Base-by-base conservation (phyloP, 2,888 invertebrate genomes). In the Trichogramma dendrolimi region DNA sequence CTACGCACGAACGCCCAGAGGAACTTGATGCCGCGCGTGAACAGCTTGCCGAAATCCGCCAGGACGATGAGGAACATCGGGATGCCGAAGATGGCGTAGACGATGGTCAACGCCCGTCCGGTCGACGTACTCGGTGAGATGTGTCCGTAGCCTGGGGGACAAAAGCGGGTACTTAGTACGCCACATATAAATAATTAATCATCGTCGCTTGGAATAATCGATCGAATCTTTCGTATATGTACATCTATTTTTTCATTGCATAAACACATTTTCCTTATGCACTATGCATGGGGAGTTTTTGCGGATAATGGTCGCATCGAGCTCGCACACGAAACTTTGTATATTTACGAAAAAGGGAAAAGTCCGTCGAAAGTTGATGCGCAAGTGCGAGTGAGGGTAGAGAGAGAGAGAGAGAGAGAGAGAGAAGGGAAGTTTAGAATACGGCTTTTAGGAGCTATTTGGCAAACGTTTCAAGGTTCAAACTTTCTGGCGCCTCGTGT, bases 21-120 rank as follows among this genome's bases (percentile, higher is more conserved):
- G 79, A 91, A 92, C 80, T 96, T 96, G 67, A 96, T 91, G 65
- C 87, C 86, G 67, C 94, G 84, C 0, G 96, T 96, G 75, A 98
- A 91, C 10, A 79, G 63, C 82, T 94, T 96, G 68, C 97, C 97
- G 75, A 97, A 91, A 81, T 96, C 96, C 47, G 96, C 94, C 68
- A 99, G 80, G 11, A 96, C 88, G 61, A 98, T 92, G 69, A 98
- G 83, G 80, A 98, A 96, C 72, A 98, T 84, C 0, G 98, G 98
- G 72, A 98, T 97, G 8, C 98, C 98, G 67, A 98, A 87, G 65
- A 94, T 87, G 41, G 98, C 94, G 78, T 99, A 99, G 40, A 93
- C 82, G 67, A 99, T 95, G 1, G 96, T 96, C 54, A 95, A 84
- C 1, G 90, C 87, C 66, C 91, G 86, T 6, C 97, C 98, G 8